phyloP scores from a whole-genome alignment of 2,888 invertebrate genomes.

The Sabatieria punctata region DNA sequence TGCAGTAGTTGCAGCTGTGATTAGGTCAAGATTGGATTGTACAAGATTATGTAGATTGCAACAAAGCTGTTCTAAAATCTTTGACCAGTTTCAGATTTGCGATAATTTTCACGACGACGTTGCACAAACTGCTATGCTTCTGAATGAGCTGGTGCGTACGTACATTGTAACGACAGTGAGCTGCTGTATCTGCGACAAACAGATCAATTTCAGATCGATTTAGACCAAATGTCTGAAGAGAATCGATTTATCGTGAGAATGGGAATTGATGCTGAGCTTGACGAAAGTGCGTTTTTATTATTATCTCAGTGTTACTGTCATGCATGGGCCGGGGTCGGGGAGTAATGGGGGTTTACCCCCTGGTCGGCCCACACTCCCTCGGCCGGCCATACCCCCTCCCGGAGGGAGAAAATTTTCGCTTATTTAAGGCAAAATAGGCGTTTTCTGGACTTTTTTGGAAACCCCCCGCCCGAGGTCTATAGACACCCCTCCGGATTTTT shows the following conservation, averaged over 20 bases:
- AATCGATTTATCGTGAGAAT: conserved; percentile 54
- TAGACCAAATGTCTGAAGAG: conserved; percentile 34
- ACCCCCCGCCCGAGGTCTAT: no score
- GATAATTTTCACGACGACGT: conserved; percentile 43
- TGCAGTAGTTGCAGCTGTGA: no score
- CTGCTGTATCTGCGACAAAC: neutral
- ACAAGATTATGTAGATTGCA: no score
- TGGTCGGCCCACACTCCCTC: no score
- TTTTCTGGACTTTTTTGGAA: no score
- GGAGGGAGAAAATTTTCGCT: no score
- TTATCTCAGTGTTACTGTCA: neutral
- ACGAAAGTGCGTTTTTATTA: conserved; percentile 41
- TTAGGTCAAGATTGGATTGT: no score
- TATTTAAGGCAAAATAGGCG: no score
- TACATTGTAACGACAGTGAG: neutral
- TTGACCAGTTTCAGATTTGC: conserved; percentile 53
- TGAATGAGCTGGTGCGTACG: neutral
- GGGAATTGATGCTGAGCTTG: conserved; percentile 56
- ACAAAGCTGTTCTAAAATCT: conserved; percentile 39
- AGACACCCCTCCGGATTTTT: no score
- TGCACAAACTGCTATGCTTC: neutral
- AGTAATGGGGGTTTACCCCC: neutral
- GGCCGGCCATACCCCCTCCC: no score
- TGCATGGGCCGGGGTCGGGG: neutral
- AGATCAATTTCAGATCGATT: conserved; percentile 33